Conservation (phyloP, 2,797 vertebrate species). For the Lacerta viridis region DNA sequence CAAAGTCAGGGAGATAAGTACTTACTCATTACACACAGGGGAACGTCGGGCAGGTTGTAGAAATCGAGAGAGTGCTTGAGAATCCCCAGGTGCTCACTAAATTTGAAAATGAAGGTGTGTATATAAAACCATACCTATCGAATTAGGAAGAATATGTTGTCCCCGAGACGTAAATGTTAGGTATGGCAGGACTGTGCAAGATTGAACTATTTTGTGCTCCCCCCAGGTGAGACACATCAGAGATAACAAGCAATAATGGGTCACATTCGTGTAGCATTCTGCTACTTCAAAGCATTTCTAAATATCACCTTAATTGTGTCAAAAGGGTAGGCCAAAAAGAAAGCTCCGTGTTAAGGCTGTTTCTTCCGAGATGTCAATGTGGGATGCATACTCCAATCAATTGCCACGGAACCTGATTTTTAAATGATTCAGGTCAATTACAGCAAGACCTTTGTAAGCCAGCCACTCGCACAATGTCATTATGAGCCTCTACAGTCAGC, state of each 20-base stretch:
- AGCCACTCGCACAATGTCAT: slow-evolving; percentile 41
- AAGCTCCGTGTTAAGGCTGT: neutral
- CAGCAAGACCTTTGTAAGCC: slow-evolving; percentile 61
- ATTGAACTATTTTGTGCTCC: neutral
- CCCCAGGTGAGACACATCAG: neutral
- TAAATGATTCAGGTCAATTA: slow-evolving; percentile 64
- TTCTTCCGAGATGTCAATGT: neutral
- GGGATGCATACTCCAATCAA: slow-evolving; percentile 42
- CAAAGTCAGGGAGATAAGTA: slow-evolving; percentile 47
- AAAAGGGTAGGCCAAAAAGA: neutral
- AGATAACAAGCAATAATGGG: slow-evolving; percentile 1
- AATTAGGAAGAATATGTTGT: slow-evolving; percentile 37
- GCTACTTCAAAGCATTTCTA: slow-evolving; percentile 37
- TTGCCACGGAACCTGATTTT: slow-evolving; percentile 61
- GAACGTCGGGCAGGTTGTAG: slow-evolving; percentile 53
- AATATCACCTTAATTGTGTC: slow-evolving; percentile 17
- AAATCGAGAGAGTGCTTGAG: slow-evolving; percentile 62
- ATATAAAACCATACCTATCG: neutral
- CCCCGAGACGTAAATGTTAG: slow-evolving; percentile 14
- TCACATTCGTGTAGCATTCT: neutral
- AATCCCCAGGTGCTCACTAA: slow-evolving; percentile 46
- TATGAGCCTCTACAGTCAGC: slow-evolving; percentile 46
- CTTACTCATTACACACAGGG: slow-evolving; percentile 48
- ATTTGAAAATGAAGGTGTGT: slow-evolving; percentile 44
- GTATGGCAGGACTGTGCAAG: neutral